These are phyloP conservation scores for Dicranocentrus wangi DNA, from an alignment of 2,888 invertebrate species.

Conservation along the genomic window DNA sequence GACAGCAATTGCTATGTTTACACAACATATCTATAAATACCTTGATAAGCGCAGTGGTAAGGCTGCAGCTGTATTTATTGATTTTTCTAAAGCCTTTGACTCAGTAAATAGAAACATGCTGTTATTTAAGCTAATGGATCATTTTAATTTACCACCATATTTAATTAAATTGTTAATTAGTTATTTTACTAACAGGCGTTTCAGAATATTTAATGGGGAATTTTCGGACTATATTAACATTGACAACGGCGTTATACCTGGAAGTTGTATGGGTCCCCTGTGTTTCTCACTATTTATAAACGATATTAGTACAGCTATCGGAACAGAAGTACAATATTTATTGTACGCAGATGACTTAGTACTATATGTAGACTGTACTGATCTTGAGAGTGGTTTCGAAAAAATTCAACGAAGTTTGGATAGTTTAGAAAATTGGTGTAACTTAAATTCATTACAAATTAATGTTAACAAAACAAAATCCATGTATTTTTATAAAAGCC, in stretches of 20 bases:
- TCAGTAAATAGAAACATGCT: slow-evolving; percentile 12
- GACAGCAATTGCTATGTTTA: slow-evolving; percentile 38
- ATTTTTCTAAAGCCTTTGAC: slow-evolving; percentile 58
- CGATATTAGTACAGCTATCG: slow-evolving; percentile 16
- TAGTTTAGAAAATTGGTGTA: slow-evolving; percentile 25
- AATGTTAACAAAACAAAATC: slow-evolving; percentile 40
- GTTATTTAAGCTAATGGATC: slow-evolving; percentile 32
- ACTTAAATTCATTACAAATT: slow-evolving; percentile 32
- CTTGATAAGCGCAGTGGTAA: slow-evolving; percentile 31
- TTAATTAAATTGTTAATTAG: slow-evolving; percentile 27
- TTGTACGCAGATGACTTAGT: slow-evolving; percentile 46
- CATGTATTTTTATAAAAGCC: slow-evolving; percentile 36
- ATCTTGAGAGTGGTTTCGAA: background rate
- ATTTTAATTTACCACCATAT: slow-evolving; percentile 32
- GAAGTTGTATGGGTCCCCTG: background rate
- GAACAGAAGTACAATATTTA: background rate
- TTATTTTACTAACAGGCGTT: slow-evolving; percentile 31
- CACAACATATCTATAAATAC: slow-evolving; percentile 35
- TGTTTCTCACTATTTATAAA: slow-evolving; percentile 18
- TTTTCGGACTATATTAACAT: slow-evolving; percentile 35
- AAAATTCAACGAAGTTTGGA: background rate
- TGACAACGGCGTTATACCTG: slow-evolving; percentile 7
- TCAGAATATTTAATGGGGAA: slow-evolving; percentile 26
- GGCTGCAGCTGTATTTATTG: slow-evolving; percentile 41
- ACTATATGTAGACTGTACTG: slow-evolving; percentile 15